These are phyloP conservation scores for Tholera decimalis DNA, from an alignment of 2,888 invertebrate genomes.

Conservation along the genomic window DNA sequence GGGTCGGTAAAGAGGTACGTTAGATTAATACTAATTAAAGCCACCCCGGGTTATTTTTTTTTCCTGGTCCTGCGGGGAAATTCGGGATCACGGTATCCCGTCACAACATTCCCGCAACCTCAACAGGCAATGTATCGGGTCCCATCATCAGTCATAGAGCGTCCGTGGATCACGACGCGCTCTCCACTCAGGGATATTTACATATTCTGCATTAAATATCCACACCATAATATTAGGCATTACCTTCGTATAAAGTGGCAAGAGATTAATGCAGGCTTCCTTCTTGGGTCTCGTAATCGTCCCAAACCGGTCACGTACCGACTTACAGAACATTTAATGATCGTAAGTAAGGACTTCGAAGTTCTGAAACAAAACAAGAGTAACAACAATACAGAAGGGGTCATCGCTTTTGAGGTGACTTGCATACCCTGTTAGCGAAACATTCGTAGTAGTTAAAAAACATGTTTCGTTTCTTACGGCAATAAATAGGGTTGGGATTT, in stretches of 20 bases:
- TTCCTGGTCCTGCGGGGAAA: too few relatives aligned
- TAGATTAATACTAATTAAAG: too few relatives aligned
- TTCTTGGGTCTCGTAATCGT: slow-evolving; percentile 18
- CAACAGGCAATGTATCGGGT: too few relatives aligned
- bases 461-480: neutral
- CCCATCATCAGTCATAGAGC: too few relatives aligned
- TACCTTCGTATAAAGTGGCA: slow-evolving; percentile 12
- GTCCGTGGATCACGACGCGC: too few relatives aligned
- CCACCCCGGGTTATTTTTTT: too few relatives aligned
- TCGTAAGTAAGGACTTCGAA: slow-evolving; percentile 28
- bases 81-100: too few relatives aligned
- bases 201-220: slow-evolving; percentile 16
- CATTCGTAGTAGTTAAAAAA: slow-evolving; percentile 14
- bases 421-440: neutral
- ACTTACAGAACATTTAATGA: slow-evolving; percentile 51
- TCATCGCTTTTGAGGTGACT: slow-evolving; percentile 23
- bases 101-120: too few relatives aligned
- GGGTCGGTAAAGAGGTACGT: too few relatives aligned
- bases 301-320: slow-evolving; percentile 38
- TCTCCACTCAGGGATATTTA: too few relatives aligned
- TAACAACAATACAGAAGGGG: slow-evolving; percentile 9
- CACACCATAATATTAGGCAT: too few relatives aligned
- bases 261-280: slow-evolving; percentile 33
- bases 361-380: slow-evolving; percentile 32
- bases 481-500: neutral